A percentile compares a stretch with the other conserved stretches of the same genome.
These are phyloP conservation scores for Tachuris rubrigastra DNA, from an alignment of 2,113 vertebrate species.

Conservation along the genomic window DNA sequence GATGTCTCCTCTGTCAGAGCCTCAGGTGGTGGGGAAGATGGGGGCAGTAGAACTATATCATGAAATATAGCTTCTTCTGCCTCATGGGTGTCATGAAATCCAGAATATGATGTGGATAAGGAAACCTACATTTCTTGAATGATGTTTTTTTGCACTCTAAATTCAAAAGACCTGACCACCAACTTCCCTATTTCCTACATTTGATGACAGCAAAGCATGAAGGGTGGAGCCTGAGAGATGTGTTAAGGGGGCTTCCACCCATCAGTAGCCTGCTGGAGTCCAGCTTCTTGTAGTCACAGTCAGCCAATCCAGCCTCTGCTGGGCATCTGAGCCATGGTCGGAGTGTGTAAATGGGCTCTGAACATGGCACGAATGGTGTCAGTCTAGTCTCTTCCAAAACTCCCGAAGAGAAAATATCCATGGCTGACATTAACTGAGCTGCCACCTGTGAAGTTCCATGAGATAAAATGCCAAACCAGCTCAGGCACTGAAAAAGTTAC, in stretches of 20 bases:
- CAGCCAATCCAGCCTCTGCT: accelerated
- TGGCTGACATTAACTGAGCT: not conserved
- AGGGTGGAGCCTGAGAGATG: not conserved
- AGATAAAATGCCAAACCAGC: not conserved
- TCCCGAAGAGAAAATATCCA: not conserved
- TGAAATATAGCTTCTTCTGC: not conserved
- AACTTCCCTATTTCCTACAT: not conserved
- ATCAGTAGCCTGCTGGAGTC: not conserved
- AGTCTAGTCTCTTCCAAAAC: not conserved
- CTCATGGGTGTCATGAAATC: not conserved
- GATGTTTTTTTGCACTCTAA: not conserved
- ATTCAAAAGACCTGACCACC: not conserved
- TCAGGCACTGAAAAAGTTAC: not conserved
- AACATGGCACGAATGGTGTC: not conserved
- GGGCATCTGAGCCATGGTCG: accelerated
- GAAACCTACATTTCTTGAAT: not conserved
- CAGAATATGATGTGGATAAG: not conserved
- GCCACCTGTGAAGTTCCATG: not conserved
- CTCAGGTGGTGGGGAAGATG: not conserved
- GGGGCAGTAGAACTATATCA: too few relatives aligned
- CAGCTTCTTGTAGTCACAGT: not conserved
- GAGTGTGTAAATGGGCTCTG: not conserved
- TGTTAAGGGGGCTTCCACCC: not conserved
- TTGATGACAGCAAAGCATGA: not conserved
- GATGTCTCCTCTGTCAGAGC: not conserved